Base-by-base conservation (phyloP, 35 echinoderm and acorn worm genomes). In the Apostichopus japonicus region DNA sequence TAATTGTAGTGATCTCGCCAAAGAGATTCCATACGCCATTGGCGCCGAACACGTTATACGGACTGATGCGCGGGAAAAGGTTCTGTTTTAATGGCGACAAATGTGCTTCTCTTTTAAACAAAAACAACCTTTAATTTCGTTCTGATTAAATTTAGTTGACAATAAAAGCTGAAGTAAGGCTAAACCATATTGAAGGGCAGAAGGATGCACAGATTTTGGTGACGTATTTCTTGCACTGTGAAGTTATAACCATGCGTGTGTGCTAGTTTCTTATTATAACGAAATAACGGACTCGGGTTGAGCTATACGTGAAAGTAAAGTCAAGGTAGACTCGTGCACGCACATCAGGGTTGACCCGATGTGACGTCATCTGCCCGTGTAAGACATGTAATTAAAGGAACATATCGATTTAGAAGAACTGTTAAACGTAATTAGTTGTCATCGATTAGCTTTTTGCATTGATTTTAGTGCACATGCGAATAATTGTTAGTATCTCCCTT, bases 21-120 rank as follows among this genome's bases (percentile, higher is more conserved):
- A 57, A 3, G 14, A 23, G 17, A 57, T 23, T 58, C 54, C 54
- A 23, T 58, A 84, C 81, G 14, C 81, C 14, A 84, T 84, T 84
- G 81, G 81, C 81, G 81, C 81, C 81, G 54, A 23, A 19, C 22
- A 84, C 54, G 81, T 84, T 84, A 53, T 58, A 84, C 81, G 81
- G 81, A 58, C 81, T 84, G 55, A 84, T 84, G 81, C 81, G 54
- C 81, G 81, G 56, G 81, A 84, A 57, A 84, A 84, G 81, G 56
- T 24, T 15, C 81, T 84, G 53, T 84, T 84, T 84, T 84, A 84
- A 56, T 7, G 55, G 8, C 15, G 81, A 51, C 81, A 58, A 57
- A 84, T 80, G 33, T 54, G 27, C 54, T 80, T 80, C 27, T 54
- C 5, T 16, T 53, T 53, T 53, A 58, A 84, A 84, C 54, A 62